Base-by-base conservation (phyloP, 2,888 invertebrate species). In the Eilema sororculum region DNA sequence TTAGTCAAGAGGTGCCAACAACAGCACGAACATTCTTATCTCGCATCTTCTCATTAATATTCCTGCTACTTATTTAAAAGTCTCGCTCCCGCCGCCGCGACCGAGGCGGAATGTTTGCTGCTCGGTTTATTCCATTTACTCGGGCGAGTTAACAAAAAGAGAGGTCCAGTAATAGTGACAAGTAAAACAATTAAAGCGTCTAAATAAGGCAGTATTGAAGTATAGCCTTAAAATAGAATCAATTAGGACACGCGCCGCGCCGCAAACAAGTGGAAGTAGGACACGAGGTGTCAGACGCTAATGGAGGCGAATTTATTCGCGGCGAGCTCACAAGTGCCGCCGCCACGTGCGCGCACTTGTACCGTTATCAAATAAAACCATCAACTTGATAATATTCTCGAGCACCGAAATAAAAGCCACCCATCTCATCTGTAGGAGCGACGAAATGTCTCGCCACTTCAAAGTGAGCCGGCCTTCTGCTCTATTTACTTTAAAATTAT, bases 221-320 rank as follows among this genome's bases (percentile, higher is more conserved):
- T 28, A 37, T 25, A 25, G 60, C 62, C 78, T 64, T 78, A 69
- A 78, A 80, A 74, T 80, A 72, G 69, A 77, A 80, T 71, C 72
- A 74, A 80, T 80, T 78, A 74, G 67, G 65, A 57, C 10, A 62
- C 61, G 52, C 28, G 46, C 37, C 28, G 25, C 25, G 10, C 1
- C 33, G 20, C 52, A 13, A 56, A 20, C 24, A 22, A 22, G 68
- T 16, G 57, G 16, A 37, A 61, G 46, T 30, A 41, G 28, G 66
- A 61, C 56, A 46, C 68, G 37, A 24, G 57, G 68, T 30, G 69
- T 41, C 64, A 67, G 56, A 37, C 52, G 33, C 22, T 63, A 63
- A 68, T 63, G 62, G 68, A 68, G 9, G 57, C 28, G 37, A 8
- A 58, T 63, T 25, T 65, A 37, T 22, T 52, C 33, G 61, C 9